A percentile compares a stretch with the other conserved stretches of the same genome.
These are phyloP conservation scores for Sternotherus odoratus DNA, from an alignment of 2,797 vertebrate species.

Conservation along the genomic window DNA sequence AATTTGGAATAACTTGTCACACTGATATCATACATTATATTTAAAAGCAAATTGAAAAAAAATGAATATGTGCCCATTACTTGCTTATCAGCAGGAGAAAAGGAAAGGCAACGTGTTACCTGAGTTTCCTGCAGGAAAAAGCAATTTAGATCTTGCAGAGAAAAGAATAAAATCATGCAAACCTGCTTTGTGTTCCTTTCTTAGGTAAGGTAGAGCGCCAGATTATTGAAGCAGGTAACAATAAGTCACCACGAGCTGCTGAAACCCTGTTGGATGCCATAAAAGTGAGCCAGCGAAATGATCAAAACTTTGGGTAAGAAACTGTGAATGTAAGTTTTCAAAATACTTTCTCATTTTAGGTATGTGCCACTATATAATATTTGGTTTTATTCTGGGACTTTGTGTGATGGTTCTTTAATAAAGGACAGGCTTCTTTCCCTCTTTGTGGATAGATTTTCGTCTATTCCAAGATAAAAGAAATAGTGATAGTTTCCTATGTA, in stretches of 20 bases:
- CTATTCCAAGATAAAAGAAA: neutral
- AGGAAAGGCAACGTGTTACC: neutral
- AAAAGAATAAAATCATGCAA: neutral
- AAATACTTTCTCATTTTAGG: neutral
- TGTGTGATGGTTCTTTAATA: neutral
- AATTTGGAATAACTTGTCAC: neutral
- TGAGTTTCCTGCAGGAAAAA: neutral
- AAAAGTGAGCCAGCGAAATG: constrained; percentile 77
- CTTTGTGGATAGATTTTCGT: neutral
- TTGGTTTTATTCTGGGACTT: neutral
- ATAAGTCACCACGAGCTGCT: constrained; percentile 62
- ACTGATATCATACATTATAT: neutral
- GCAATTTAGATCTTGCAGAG: neutral
- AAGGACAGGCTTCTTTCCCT: neutral
- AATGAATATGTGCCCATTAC: neutral
- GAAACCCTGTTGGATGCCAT: constrained; percentile 83
- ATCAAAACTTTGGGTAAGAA: constrained; percentile 85
- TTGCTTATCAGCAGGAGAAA: neutral
- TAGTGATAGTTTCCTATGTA: neutral
- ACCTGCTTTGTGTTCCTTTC: constrained; percentile 32
- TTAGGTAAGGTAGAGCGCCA: constrained; percentile 83
- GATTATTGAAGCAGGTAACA: constrained; percentile 69
- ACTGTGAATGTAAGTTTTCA: neutral
- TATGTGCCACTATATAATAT: neutral
- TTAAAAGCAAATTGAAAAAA: neutral